Base-by-base conservation (phyloP, 2,888 invertebrate genomes). In the Morpho helenor region DNA sequence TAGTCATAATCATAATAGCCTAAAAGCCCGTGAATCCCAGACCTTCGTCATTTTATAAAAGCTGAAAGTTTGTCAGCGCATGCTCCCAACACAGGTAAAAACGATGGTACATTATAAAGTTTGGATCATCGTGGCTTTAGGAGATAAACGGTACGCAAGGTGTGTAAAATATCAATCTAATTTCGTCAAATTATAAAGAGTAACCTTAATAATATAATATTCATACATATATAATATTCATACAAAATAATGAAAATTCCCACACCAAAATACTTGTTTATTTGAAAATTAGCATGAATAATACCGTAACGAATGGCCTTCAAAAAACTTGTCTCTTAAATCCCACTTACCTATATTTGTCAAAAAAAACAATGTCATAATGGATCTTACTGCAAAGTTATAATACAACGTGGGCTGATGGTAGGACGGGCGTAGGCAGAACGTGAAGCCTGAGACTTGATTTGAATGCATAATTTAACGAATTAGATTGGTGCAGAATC, bases 341-440 rank as follows among this genome's bases (percentile, higher is more conserved):
- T 50, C 49, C 49, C 7, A 44, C 22, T 45, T 49, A 46, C 41
- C 22, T 22, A 46, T 49, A 53, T 42, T 8, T 56, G 59, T 56
- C 23, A 44, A 42, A 10, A 16, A 43, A 10, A 31, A 23, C 47
- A 57, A 44, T 56, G 50, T 45, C 42, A 53, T 54, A 57, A 55
- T 57, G 31, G 22, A 40, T 22, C 46, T 52, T 42, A 7, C 46
- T 60, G 49, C 62, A 52, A 46, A 59, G 56, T 51, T 49, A 49
- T 62, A 56, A 50, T 46, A 49, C 22, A 45, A 46, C 49, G 62
- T 62, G 60, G 60, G 60, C 49, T 10, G 50, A 42, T 8, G 31
- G 56, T 54, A 59, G 59, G 62, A 60, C 62, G 16, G 41, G 42
- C 49, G 62, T 62, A 53, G 62, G 62, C 8, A 48, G 62, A 49